Evolutionary conservation across 2,113 vertebrate species (phyloP), one percentile per base, ranked within the genome.

Genomic region (Hydrolagus affinis): DNA sequence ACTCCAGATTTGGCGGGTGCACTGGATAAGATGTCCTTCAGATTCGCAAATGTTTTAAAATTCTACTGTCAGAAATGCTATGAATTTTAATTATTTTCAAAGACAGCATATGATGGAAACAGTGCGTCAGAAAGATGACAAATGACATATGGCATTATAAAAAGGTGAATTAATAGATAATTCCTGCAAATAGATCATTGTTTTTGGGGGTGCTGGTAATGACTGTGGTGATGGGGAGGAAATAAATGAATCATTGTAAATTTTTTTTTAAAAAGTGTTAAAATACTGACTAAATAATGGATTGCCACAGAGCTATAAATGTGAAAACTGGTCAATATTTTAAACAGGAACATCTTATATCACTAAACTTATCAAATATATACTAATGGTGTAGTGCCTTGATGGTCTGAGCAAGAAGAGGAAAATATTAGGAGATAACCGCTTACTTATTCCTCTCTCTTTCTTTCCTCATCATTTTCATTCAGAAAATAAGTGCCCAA

Each of bases 341-440:
- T 77, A 59, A 77, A 17, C 17, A 60, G 77, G 64, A 28, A 4
- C 60, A 32, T 21, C 75, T 77, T 77, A 25, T 59, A 60, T 59
- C 75, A 75, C 32, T 44, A 66, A 83, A 0, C 14, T 68, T 68
- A 66, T 30, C 60, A 66, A 83, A 56, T n/a, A 75, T n/a, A 25
- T 57, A 83, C 62, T 44, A 83, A 80, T 32, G 32, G 30, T 83
- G 78, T 83, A 83, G 78, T 83, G 78, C 66, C 30, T 32, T 83
- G 78, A 83, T 83, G 32, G 78, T 83, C 77, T 64, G 23, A 83
- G 77, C 77, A 83, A 83, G 77, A 57, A 62, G 59, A 57, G 60
- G 59, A 64, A 66, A 30, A 83, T 30, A 66, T 30, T 17, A 83
- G 30, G 60, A 30, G 66, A 3, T 28, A 68, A 62, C 78, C 60